Conservation (phyloP, 1,140 invertebrate species). For the Drosophila persimilis region DNA sequence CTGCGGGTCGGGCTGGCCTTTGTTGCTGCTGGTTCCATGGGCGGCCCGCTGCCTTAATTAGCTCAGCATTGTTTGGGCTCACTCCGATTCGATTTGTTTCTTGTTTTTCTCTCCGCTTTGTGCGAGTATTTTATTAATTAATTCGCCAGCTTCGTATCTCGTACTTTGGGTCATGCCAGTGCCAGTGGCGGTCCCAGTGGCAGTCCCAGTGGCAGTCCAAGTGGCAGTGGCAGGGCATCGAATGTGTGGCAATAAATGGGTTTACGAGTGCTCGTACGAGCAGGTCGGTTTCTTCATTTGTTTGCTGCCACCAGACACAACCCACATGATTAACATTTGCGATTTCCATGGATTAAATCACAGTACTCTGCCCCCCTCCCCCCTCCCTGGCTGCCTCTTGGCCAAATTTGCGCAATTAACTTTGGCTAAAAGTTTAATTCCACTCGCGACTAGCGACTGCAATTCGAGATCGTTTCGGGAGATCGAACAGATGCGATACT, state of each 20-base stretch:
- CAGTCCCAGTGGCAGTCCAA: neutral
- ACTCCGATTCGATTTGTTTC: conserved; percentile 51
- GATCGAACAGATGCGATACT: conserved; percentile 49
- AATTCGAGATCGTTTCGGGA: conserved; percentile 53
- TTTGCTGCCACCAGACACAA: conserved; percentile 39
- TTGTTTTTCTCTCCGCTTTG: conserved; percentile 31
- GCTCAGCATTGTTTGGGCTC: conserved; percentile 58
- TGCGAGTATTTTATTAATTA: conserved; percentile 60
- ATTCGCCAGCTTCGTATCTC: conserved; percentile 55
- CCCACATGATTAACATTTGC: conserved; percentile 63
- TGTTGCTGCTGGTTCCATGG: conserved; percentile 34
- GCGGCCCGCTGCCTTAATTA: conserved; percentile 53
- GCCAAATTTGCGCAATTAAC: conserved; percentile 75
- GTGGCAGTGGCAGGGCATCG: neutral
- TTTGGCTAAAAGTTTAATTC: conserved; percentile 52
- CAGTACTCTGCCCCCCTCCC: conserved; percentile 2
- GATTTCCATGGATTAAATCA: conserved; percentile 65
- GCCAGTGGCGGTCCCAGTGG: no score
- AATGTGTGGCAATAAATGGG: conserved; percentile 42
- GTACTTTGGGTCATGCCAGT: conserved; percentile 44
- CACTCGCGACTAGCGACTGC: conserved; percentile 49
- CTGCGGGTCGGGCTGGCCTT: conserved; percentile 28
- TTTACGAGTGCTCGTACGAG: conserved; percentile 4
- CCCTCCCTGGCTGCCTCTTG: conserved; percentile 21
- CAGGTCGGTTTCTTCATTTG: conserved; percentile 7